Conservation (phyloP, 2,888 invertebrate species). For the Rutpela maculata region DNA sequence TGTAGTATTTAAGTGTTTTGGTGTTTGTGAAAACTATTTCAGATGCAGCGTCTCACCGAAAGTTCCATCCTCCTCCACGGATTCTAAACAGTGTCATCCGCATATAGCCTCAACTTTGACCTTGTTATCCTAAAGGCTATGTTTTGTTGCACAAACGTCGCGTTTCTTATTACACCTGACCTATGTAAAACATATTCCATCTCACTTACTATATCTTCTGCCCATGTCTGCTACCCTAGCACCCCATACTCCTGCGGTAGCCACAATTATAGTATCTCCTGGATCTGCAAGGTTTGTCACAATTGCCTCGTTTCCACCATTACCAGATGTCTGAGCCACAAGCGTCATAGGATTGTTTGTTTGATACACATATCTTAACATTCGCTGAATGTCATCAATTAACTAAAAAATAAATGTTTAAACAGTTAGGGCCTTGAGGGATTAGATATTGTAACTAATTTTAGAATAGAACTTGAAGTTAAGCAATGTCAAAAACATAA, state of each 20-base stretch:
- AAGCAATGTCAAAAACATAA: too few species aligned
- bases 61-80: too few species aligned
- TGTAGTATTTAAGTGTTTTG: too few species aligned
- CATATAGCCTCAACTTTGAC: too few species aligned
- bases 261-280: slow-evolving; percentile 83
- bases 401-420: slow-evolving; percentile 5
- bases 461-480: too few species aligned
- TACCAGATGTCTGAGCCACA: slow-evolving; percentile 84
- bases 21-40: too few species aligned
- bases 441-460: too few species aligned
- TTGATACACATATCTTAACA: slow-evolving; percentile 89
- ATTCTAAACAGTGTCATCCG: too few species aligned
- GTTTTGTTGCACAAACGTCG: too few species aligned
- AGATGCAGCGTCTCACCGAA: too few species aligned
- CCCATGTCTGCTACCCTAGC: slow-evolving; percentile 84
- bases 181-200: neutral
- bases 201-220: slow-evolving; percentile 77
- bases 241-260: slow-evolving; percentile 88
- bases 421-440: too few species aligned
- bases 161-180: neutral
- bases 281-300: slow-evolving; percentile 85
- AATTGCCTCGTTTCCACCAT: slow-evolving; percentile 86
- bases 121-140: too few species aligned
- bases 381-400: slow-evolving; percentile 73
- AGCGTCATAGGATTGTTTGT: slow-evolving; percentile 85